Conservation (phyloP, 1,140 invertebrate genomes). For the Gryon sp. region DNA sequence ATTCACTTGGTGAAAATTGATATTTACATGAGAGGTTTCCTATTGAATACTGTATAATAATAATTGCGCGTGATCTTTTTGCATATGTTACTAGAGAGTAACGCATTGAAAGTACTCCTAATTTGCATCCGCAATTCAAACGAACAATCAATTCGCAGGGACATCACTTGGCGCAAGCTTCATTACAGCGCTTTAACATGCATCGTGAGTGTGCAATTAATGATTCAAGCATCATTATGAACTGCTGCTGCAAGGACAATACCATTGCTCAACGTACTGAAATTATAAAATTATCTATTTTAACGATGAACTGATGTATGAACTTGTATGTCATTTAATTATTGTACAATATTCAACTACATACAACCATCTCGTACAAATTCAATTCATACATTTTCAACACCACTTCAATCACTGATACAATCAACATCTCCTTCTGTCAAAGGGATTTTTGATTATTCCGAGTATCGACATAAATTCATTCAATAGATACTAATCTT, state of each 20-base stretch:
- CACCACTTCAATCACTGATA: no score
- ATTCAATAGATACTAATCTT: no score
- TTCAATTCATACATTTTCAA: no score
- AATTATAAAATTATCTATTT: slow-evolving; percentile 58
- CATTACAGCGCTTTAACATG: slow-evolving; percentile 57
- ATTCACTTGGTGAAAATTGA: background rate
- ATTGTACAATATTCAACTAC: slow-evolving; percentile 15
- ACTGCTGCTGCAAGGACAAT: slow-evolving; percentile 51
- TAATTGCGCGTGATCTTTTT: slow-evolving; percentile 13
- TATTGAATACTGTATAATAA: slow-evolving; percentile 7
- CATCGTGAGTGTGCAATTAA: slow-evolving; percentile 58
- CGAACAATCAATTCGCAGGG: slow-evolving; percentile 60
- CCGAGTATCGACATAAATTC: no score
- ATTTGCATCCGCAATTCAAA: slow-evolving; percentile 46
- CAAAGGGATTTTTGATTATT: no score
- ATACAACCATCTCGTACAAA: background rate
- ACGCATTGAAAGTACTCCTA: slow-evolving; percentile 46
- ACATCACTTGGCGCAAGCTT: slow-evolving; percentile 53
- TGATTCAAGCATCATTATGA: slow-evolving; percentile 59
- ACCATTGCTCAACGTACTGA: slow-evolving; percentile 15
- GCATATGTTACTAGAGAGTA: slow-evolving; percentile 3
- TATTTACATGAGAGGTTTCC: slow-evolving; percentile 5
- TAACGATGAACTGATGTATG: slow-evolving; percentile 29
- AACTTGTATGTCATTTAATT: slow-evolving; percentile 19
- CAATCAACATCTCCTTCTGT: no score